Base-by-base conservation (phyloP, 23 tunicate species). In the Diplosoma virens region DNA sequence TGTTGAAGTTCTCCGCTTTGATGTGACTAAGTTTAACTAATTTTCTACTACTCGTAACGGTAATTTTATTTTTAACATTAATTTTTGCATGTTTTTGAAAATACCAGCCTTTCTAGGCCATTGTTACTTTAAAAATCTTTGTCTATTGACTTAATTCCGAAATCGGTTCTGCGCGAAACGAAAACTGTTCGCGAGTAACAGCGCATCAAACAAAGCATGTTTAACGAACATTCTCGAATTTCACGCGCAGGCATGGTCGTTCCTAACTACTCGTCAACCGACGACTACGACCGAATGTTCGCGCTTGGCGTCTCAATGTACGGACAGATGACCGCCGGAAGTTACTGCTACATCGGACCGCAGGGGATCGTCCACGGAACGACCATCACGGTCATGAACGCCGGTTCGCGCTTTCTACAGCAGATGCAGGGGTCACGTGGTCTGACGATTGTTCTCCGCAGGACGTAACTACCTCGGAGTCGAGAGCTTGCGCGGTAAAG, bases 261-360 rank as follows among this genome's bases (percentile, higher is more conserved):
- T 25, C 99, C 99, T 30, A 90, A 89, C 50, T 88, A 82, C 59
- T 94, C 99, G 0, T 69, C 90, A 2, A 47, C 59, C 9, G 75
- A 37, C 1, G 83, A 94, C 64, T 94, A 94, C 37, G 82, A 94
- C 34, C 75, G 86, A 29, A 75, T 83, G 86, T 94, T 94, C 66
- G 99, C 99, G 16, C 53, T 94, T 79, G 99, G 99, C 6, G 99
- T 94, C 18, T 53, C 95, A 25, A 84, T 83, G 90, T 94, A 87
- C 69, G 99, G 99, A 18, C 99, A 94, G 58, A 94, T 94, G 99
- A 94, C 99, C 17, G 99, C 99, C 41, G 99, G 99, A 24, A 87
- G 95, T 69, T 94, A 84, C 73, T 94, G 99, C 79, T 94, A 94
- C 74, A 94, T 94, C 47, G 99, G 99, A 6, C 98, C 98, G 9